Conservation (phyloP, 2,113 vertebrate species). For the Australoheros scitulus region DNA sequence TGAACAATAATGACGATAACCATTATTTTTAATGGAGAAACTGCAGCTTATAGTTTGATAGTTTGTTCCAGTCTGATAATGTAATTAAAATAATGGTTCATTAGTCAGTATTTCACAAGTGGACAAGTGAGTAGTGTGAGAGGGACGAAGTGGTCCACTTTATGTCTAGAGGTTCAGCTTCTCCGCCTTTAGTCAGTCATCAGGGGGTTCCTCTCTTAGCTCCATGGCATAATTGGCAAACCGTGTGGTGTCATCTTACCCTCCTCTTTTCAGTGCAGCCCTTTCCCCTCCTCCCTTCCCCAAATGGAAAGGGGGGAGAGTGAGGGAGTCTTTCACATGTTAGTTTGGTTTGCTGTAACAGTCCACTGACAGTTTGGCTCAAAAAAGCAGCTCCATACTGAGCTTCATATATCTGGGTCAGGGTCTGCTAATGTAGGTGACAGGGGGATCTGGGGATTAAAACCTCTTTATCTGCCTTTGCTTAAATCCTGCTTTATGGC, state of each 20-base stretch:
- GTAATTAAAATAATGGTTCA: slow-evolving; percentile 33
- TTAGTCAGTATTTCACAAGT: slow-evolving; percentile 11
- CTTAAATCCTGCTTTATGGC: slow-evolving; percentile 78
- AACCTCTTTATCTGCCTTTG: slow-evolving; percentile 80
- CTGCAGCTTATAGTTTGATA: neutral
- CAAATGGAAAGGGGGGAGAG: slow-evolving; percentile 45
- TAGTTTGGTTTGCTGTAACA: slow-evolving; percentile 20
- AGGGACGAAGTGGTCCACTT: slow-evolving; percentile 11
- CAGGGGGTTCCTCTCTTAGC: slow-evolving; percentile 64
- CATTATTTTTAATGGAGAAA: slow-evolving; percentile 16
- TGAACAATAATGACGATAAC: neutral
- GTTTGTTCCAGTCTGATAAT: slow-evolving; percentile 12
- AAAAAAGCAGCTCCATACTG: slow-evolving; percentile 54
- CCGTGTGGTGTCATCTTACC: slow-evolving; percentile 74
- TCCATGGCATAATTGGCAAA: slow-evolving; percentile 69
- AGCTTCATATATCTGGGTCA: slow-evolving; percentile 78
- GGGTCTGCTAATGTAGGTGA: slow-evolving; percentile 81
- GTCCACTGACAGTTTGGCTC: slow-evolving; percentile 31
- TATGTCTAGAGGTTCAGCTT: slow-evolving; percentile 44
- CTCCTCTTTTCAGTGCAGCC: slow-evolving; percentile 70
- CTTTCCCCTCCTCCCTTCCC: slow-evolving; percentile 30
- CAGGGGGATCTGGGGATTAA: slow-evolving; percentile 81
- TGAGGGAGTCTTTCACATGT: slow-evolving; percentile 27
- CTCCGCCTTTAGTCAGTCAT: slow-evolving; percentile 49
- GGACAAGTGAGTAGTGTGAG: neutral